phyloP scores from a whole-genome alignment of 1,140 invertebrate genomes.

The Pogonus chalceus region DNA sequence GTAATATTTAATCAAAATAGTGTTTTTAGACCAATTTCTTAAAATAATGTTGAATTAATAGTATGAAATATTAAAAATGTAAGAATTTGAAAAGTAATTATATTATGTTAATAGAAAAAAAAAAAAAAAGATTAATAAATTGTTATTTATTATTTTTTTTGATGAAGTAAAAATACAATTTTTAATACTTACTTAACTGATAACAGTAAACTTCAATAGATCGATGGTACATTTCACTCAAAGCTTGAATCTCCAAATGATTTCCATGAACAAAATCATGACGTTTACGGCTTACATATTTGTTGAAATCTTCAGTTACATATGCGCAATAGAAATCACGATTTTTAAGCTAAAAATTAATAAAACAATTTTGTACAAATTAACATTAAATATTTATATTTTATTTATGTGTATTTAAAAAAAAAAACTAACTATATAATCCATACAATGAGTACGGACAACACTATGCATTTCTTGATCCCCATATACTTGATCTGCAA shows the following conservation, averaged over 20 bases:
- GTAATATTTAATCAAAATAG: no score
- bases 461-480: slow-evolving; percentile 86
- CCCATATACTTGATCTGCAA: slow-evolving; percentile 88
- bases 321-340: slow-evolving; percentile 87
- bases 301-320: slow-evolving; percentile 85
- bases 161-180: background rate
- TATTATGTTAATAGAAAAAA: no score
- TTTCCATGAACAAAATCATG: slow-evolving; percentile 79
- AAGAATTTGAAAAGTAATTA: no score
- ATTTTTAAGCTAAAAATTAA: slow-evolving; percentile 57
- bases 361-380: slow-evolving; percentile 11
- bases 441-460: slow-evolving; percentile 82
- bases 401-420: background rate
- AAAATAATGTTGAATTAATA: no score
- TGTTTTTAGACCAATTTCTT: no score
- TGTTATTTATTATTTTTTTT: no score
- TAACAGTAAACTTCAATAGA: slow-evolving; percentile 92
- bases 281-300: slow-evolving; percentile 73
- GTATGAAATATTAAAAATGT: background rate
- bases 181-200: slow-evolving; percentile 50
- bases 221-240: slow-evolving; percentile 87
- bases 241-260: slow-evolving; percentile 89
- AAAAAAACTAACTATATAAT: slow-evolving; percentile 70
- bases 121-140: background rate
- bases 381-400: no score